Percentiles rank a stretch among this genome's conserved stretches.
Conservation (phyloP, 1,140 invertebrate species). For the Teleopsis dalmanni region DNA sequence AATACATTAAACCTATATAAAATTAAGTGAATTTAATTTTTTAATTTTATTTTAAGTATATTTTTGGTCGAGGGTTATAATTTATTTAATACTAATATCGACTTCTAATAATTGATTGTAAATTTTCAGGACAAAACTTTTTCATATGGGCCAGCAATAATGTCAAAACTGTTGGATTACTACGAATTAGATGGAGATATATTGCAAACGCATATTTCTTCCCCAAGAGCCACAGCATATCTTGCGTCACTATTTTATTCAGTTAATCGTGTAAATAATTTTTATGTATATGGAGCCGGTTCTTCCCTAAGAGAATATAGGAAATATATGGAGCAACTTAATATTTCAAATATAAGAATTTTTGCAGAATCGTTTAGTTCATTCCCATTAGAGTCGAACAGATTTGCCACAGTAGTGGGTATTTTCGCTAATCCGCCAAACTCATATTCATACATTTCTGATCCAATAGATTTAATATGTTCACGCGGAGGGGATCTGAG, state of each 20-base stretch:
- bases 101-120: background rate
- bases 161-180: constrained; percentile 57
- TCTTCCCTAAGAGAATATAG: constrained; percentile 48
- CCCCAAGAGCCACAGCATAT: constrained; percentile 66
- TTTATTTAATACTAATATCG: background rate
- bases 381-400: constrained; percentile 48
- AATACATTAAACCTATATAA: too few relatives aligned
- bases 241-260: constrained; percentile 58
- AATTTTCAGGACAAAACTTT: constrained; percentile 60
- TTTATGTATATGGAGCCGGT: constrained; percentile 53
- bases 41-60: too few relatives aligned
- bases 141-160: constrained; percentile 63
- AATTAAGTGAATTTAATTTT: too few relatives aligned
- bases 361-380: constrained; percentile 54
- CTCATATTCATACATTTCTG: constrained; percentile 64
- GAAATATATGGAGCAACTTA: constrained; percentile 48
- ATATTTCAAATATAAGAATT: constrained; percentile 51
- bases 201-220: constrained; percentile 64
- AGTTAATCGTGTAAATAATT: constrained; percentile 52
- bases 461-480: constrained; percentile 64
- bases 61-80: background rate
- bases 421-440: constrained; percentile 66
- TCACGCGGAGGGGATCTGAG: constrained; percentile 59
- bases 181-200: constrained; percentile 62
- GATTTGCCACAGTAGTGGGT: constrained; percentile 61